phyloP scores from a whole-genome alignment of 2,113 vertebrate genomes.

The human region DNA sequence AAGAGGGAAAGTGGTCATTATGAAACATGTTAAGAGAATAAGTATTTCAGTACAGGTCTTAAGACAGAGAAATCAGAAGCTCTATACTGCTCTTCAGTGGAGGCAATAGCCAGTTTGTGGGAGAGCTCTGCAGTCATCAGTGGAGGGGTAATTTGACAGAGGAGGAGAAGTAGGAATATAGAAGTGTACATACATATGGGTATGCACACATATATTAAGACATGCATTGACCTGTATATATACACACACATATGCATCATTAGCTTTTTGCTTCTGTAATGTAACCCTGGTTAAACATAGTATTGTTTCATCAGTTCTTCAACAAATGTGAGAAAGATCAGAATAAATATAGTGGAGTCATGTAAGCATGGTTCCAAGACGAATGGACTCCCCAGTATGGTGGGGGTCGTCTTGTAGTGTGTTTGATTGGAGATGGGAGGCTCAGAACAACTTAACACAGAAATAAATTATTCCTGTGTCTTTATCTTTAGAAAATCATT shows the following conservation, averaged over 20 bases:
- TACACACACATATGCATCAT: fast-evolving
- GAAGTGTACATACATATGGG: fast-evolving
- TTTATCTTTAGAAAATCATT: not conserved
- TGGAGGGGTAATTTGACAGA: not conserved
- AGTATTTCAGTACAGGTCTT: not conserved
- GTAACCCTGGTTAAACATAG: not conserved
- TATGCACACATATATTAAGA: not conserved
- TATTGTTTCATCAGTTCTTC: not conserved
- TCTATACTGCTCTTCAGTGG: too few species aligned
- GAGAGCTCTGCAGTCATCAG: not conserved
- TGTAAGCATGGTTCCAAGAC: not conserved
- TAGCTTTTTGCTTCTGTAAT: not conserved
- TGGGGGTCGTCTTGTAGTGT: not conserved
- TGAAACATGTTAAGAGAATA: not conserved
- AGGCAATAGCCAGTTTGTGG: not conserved
- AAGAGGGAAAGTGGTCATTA: not conserved
- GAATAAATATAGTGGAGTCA: not conserved
- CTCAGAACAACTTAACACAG: not conserved
- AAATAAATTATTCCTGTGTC: not conserved
- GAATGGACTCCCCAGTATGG: not conserved
- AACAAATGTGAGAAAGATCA: not conserved
- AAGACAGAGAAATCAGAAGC: not conserved
- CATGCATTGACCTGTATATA: not conserved
- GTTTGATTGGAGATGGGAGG: not conserved
- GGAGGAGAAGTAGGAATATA: not conserved